phyloP scores from a whole-genome alignment of 2,888 invertebrate species.

The Leucophenga maculata region DNA sequence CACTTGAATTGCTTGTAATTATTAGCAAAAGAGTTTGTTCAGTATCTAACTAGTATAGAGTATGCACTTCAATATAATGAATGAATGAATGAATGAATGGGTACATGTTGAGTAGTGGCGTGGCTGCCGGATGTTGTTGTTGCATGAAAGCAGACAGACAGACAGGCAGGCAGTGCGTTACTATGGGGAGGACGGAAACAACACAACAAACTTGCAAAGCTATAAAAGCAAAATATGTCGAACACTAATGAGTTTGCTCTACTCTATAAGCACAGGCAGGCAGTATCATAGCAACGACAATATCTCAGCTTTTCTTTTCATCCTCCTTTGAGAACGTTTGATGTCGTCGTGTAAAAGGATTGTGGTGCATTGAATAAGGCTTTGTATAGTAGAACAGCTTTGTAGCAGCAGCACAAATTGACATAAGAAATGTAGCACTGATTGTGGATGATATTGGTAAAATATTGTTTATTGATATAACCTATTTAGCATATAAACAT shows the following conservation, averaged over 20 bases:
- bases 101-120: too few species aligned
- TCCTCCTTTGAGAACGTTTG: not conserved
- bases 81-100: not conserved
- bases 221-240: conserved; percentile 12
- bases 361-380: not conserved
- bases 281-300: not conserved
- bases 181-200: not conserved
- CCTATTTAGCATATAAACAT: too few species aligned
- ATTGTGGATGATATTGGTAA: too few species aligned
- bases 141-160: not conserved
- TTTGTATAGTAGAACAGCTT: too few species aligned
- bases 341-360: not conserved
- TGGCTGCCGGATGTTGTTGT: too few species aligned
- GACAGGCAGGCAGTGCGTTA: not conserved
- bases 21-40: conserved; percentile 7
- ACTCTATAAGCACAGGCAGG: not conserved
- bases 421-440: too few species aligned
- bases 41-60: too few species aligned
- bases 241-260: conserved; percentile 19
- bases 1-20: conserved; percentile 13
- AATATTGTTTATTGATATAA: too few species aligned
- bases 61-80: not conserved
- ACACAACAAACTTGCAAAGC: not conserved
- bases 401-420: too few species aligned
- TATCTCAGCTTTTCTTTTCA: not conserved